Evolutionary conservation across 1,140 invertebrate species (phyloP), one percentile per base, ranked within the genome.

Genomic region (Neodiprion fabricii): DNA sequence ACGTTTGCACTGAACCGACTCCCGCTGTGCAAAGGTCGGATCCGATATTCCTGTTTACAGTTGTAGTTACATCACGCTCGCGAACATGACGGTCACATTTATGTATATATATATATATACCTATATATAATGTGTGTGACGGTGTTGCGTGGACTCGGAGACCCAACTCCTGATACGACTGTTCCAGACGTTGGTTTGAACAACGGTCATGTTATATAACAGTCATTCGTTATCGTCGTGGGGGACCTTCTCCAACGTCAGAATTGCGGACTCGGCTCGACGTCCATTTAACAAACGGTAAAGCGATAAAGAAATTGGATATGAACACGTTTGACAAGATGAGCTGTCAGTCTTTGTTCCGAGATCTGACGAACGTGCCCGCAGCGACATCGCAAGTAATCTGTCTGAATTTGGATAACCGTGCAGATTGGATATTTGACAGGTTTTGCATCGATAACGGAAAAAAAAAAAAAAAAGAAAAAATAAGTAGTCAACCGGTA

Each of bases 261-360:
- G 53, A 61, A 61, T 61, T 61, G 4, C 53, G 53, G 9, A 61
- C 53, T 9, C 53, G 5, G 53, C 4, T 61, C 53, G 11, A 61
- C 11, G 11, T 5, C 5, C 53, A 61, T 12, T 7, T 61, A 9
- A 61, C 5, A 61, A 61, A 61, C 53, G 53, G 11, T 12, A 61
- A 50, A 66, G 72, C 21, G 68, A 67, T 21, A 73, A 66, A 70
- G 73, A 71, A 76, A 76, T 71, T 76, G 66, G 75, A 76, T 40
- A 40, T 71, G 61, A 71, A 73, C 74, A 48, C 61, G 53, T 17
- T 61, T 61, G 50, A 70, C 72, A 71, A 76, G 72, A 67, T 71
- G 70, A 76, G 48, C 70, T 67, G 75, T 76, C 75, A 76, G 73
- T 71, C 75, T 70, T 28, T 70, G 74, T 71, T 67, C 72, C 71